These are phyloP conservation scores for Drosophila subobscura DNA, from an alignment of 1,140 invertebrate species.

Conservation along the genomic window DNA sequence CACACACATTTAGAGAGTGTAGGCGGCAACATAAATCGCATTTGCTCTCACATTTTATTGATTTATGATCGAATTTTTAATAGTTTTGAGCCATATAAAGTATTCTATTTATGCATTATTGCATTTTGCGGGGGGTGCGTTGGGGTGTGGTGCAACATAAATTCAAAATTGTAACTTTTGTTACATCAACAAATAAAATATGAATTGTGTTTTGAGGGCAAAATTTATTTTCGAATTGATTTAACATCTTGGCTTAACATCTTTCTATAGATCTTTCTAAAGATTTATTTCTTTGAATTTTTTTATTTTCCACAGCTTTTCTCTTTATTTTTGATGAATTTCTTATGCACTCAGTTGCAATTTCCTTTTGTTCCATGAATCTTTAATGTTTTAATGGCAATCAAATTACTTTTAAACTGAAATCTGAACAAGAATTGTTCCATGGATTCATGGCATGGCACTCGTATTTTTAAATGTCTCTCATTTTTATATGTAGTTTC, in stretches of 20 bases:
- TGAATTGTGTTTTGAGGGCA: conserved; percentile 2
- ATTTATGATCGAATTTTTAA: conserved; percentile 50
- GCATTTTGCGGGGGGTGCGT: conserved; percentile 10
- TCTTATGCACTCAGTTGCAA: neutral
- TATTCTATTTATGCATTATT: conserved; percentile 52
- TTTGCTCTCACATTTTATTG: conserved; percentile 36
- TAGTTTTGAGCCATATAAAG: conserved; percentile 41
- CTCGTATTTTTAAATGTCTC: conserved; percentile 28
- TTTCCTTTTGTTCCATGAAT: conserved; percentile 9
- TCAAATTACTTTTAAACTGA: conserved; percentile 44
- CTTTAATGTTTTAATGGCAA: conserved; percentile 25
- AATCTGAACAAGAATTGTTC: conserved; percentile 35
- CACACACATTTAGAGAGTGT: conserved; percentile 21
- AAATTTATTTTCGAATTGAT: conserved; percentile 4
- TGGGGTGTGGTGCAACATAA: conserved; percentile 17
- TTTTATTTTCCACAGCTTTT: conserved; percentile 3
- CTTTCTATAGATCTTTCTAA: neutral
- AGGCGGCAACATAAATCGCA: conserved; percentile 43
- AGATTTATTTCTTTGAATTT: no score
- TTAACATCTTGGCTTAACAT: conserved; percentile 6
- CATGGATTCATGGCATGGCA: conserved; percentile 12
- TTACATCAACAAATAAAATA: neutral
- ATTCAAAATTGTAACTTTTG: conserved; percentile 14
- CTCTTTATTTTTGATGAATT: conserved; percentile 20
- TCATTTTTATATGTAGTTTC: conserved; percentile 5